Conservation (phyloP, 2,113 vertebrate genomes). For the Plotosus lineatus region DNA sequence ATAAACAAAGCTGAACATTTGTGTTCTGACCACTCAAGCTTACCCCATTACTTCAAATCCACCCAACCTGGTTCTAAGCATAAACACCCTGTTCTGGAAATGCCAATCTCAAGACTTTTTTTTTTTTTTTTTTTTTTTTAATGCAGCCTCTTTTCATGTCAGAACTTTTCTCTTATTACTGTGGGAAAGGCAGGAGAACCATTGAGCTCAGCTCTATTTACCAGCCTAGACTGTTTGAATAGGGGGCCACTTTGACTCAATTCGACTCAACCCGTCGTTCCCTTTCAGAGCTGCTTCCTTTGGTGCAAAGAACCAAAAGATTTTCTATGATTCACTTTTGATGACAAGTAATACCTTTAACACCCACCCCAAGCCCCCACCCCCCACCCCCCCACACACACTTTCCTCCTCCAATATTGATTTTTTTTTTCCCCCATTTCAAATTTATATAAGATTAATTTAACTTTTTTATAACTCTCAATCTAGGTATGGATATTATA, state of each 20-base stretch:
- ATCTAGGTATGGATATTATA: neutral
- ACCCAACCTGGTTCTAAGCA: conserved; percentile 47
- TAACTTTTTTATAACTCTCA: neutral
- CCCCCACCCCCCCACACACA: neutral
- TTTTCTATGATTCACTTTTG: conserved; percentile 15
- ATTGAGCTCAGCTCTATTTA: conserved; percentile 64
- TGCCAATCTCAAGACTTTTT: conserved; percentile 37
- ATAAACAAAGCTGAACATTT: conserved; percentile 32
- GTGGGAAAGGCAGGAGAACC: conserved; percentile 65
- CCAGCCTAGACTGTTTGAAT: conserved; percentile 56
- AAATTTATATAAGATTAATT: neutral
- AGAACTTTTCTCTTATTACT: conserved; percentile 55
- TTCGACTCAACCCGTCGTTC: conserved; percentile 47
- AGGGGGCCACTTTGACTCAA: conserved; percentile 55
- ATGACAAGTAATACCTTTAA: neutral
- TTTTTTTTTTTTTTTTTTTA: conserved; percentile 41
- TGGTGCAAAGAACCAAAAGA: conserved; percentile 41
- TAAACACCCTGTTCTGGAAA: conserved; percentile 55
- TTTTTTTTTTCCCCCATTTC: neutral
- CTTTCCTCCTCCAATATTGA: too few relatives aligned
- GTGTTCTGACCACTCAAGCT: conserved; percentile 44
- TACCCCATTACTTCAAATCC: neutral
- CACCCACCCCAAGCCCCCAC: neutral
- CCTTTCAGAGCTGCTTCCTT: conserved; percentile 56
- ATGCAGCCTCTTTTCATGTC: conserved; percentile 58